These are phyloP conservation scores for Hapalemur alaotrensis DNA, from an alignment of 2,797 vertebrate genomes.

Conservation along the genomic window DNA sequence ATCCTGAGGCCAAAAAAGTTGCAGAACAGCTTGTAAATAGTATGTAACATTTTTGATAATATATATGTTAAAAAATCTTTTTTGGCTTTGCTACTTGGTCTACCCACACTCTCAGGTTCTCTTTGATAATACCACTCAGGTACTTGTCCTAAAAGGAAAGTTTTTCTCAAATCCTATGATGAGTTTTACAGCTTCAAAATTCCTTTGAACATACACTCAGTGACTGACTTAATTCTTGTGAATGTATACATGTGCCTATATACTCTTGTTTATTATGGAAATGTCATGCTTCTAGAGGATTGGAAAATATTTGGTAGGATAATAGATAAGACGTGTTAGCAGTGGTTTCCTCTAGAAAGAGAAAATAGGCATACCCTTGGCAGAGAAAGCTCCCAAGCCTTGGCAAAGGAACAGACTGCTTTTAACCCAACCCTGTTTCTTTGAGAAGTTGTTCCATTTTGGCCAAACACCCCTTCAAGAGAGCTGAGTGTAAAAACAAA, in stretches of 20 bases:
- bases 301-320: neutral
- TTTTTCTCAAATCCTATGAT: neutral
- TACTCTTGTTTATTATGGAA: neutral
- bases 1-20: neutral
- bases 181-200: neutral
- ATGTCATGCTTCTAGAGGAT: neutral
- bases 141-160: neutral
- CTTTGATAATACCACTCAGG: neutral
- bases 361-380: slow-evolving; percentile 19
- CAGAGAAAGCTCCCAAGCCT: neutral
- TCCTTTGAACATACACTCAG: neutral
- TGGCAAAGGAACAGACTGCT: slow-evolving; percentile 39
- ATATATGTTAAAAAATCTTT: neutral
- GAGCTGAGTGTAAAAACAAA: neutral
- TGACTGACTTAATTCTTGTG: neutral
- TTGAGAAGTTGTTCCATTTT: slow-evolving; percentile 31
- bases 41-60: neutral
- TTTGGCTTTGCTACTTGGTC: neutral
- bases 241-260: neutral
- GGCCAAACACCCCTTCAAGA: slow-evolving; percentile 22
- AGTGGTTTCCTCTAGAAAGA: neutral
- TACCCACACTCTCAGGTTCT: neutral
- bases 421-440: slow-evolving; percentile 15
- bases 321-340: neutral
- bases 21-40: neutral